A percentile compares a stretch with the other conserved stretches of the same genome.
Evolutionary conservation across 2,113 vertebrate genomes (phyloP).

Genomic region (Rhegmatorhina hoffmannsi): DNA sequence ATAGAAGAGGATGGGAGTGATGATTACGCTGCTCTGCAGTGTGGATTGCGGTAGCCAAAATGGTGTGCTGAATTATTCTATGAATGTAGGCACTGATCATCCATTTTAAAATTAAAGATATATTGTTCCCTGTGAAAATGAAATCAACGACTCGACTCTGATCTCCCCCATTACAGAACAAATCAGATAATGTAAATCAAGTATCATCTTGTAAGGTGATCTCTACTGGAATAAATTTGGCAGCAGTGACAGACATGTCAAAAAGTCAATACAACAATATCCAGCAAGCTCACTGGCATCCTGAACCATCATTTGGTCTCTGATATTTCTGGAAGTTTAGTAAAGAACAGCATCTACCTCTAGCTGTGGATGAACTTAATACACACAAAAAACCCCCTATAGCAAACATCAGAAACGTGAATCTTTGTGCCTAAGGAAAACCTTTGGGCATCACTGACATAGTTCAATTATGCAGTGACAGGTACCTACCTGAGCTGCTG

Average conservation of each 20-base stretch:
- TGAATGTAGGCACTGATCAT: slow-evolving; percentile 8
- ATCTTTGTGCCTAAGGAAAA: background rate
- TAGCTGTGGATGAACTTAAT: background rate
- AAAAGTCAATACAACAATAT: background rate
- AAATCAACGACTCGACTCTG: slow-evolving; percentile 39
- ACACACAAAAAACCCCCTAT: background rate
- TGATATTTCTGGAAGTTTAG: background rate
- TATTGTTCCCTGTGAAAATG: slow-evolving; percentile 48
- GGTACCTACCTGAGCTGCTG: background rate
- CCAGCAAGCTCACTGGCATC: background rate
- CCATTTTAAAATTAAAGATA: slow-evolving; percentile 55
- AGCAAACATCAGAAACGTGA: background rate
- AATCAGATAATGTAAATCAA: slow-evolving; percentile 49
- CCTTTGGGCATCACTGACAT: background rate
- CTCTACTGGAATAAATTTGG: slow-evolving; percentile 38
- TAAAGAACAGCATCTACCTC: background rate
- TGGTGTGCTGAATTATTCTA: background rate
- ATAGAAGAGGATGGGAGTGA: background rate
- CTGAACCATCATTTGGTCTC: background rate
- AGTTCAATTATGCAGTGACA: background rate
- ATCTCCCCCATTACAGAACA: slow-evolving; percentile 23
- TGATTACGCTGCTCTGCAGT: background rate
- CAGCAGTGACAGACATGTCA: background rate
- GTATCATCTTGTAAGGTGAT: slow-evolving; percentile 26
- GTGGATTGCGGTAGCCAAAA: background rate